phyloP scores from a whole-genome alignment of 1,140 invertebrate genomes.

The Eupristina koningsbergeri region DNA sequence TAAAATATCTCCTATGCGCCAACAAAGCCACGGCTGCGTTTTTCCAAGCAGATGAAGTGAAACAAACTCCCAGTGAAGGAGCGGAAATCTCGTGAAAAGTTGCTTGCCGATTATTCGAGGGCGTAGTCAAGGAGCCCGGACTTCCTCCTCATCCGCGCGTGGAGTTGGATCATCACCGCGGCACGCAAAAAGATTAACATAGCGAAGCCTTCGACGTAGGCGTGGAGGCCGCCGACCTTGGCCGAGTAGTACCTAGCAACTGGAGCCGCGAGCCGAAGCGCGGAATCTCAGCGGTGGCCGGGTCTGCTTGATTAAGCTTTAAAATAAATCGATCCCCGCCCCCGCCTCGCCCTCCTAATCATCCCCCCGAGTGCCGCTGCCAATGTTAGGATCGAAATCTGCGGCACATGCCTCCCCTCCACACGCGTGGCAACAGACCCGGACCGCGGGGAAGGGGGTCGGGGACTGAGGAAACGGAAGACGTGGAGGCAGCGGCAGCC shows the following conservation, averaged over 20 bases:
- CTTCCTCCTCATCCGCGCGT: not conserved
- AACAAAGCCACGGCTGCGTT: too few relatives aligned
- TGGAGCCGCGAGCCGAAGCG: not conserved
- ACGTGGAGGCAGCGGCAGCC: not conserved
- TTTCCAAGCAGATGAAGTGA: too few relatives aligned
- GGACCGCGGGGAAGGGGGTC: not conserved
- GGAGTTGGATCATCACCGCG: not conserved
- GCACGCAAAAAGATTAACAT: not conserved
- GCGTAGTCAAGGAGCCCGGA: not conserved
- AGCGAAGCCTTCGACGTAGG: not conserved
- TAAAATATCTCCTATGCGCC: too few relatives aligned
- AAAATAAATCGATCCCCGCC: slow-evolving; percentile 39
- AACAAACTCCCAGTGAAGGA: too few relatives aligned
- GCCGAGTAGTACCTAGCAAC: not conserved
- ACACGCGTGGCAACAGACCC: not conserved
- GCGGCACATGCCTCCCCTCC: not conserved
- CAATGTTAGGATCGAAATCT: slow-evolving; percentile 15
- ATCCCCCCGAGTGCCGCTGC: not conserved
- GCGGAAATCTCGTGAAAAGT: too few relatives aligned
- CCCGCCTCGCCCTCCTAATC: slow-evolving; percentile 38
- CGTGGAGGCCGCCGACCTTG: slow-evolving; percentile 15
- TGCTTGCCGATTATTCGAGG: not conserved
- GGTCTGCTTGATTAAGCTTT: not conserved
- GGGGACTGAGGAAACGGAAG: not conserved
- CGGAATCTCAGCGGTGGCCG: not conserved